phyloP scores from a whole-genome alignment of 2,113 vertebrate genomes.

The Hyperopisus bebe region DNA sequence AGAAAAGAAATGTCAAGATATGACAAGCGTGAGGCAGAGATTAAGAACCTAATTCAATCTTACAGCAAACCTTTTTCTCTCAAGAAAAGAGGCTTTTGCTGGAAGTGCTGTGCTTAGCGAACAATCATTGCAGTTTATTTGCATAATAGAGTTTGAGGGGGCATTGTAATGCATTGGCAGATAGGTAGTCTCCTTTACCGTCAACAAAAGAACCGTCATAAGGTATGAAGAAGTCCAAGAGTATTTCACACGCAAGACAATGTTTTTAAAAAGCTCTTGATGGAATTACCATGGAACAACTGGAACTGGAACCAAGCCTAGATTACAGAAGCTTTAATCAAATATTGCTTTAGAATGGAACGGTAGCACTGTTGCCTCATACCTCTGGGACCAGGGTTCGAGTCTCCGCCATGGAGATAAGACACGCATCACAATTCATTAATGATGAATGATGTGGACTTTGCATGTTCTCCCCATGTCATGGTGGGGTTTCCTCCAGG shows the following conservation, averaged over 20 bases:
- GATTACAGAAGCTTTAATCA: not conserved
- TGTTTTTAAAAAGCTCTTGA: not conserved
- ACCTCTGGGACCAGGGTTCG: not conserved
- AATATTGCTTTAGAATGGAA: not conserved
- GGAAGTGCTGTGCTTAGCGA: not conserved
- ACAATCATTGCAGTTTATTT: not conserved
- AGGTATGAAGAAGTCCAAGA: not conserved
- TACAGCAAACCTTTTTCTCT: not conserved
- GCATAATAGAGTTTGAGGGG: not conserved
- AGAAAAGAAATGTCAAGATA: not conserved
- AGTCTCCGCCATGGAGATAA: not conserved
- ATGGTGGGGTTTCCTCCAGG: not conserved
- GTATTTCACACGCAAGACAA: not conserved
- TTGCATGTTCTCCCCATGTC: not conserved
- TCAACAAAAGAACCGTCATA: not conserved
- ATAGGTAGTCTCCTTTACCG: not conserved
- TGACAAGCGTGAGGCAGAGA: not conserved
- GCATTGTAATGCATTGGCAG: not conserved
- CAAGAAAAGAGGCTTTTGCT: not conserved
- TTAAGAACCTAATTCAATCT: constrained; percentile 9
- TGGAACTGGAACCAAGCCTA: not conserved
- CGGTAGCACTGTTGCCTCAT: not conserved
- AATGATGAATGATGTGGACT: too few species aligned
- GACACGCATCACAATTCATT: too few species aligned
- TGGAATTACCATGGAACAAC: not conserved